These are phyloP conservation scores for Periparus ater DNA, from an alignment of 2,797 vertebrate genomes.

Conservation along the genomic window DNA sequence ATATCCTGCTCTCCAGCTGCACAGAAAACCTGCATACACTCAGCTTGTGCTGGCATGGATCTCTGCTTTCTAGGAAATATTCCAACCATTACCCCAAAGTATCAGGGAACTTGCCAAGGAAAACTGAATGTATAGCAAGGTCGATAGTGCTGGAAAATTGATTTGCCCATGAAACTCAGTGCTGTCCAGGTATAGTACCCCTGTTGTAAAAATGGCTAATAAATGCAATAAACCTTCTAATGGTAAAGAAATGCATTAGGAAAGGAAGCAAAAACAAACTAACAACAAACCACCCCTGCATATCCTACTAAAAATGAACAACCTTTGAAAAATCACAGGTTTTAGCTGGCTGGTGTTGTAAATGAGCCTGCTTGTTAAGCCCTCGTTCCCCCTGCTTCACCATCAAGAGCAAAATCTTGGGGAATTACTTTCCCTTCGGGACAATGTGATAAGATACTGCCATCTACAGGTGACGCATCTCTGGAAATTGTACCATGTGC, in stretches of 20 bases:
- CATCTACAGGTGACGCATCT: not conserved
- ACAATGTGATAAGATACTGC: not conserved
- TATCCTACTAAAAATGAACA: not conserved
- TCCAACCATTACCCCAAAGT: not conserved
- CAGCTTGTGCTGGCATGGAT: not conserved
- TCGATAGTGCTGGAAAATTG: not conserved
- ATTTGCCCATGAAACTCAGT: not conserved
- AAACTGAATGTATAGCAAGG: not conserved
- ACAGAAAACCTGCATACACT: rapidly evolving
- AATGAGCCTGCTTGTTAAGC: not conserved
- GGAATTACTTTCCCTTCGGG: not conserved
- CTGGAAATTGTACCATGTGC: rapidly evolving
- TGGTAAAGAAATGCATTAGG: not conserved
- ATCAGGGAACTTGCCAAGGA: not conserved
- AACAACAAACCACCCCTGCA: not conserved
- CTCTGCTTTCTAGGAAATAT: not conserved
- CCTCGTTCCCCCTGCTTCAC: rapidly evolving
- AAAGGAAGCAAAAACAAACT: not conserved
- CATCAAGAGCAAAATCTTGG: not conserved
- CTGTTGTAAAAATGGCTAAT: not conserved
- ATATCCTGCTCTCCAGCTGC: not conserved
- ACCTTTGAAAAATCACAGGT: not conserved
- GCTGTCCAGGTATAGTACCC: not conserved
- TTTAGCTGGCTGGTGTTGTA: not conserved
- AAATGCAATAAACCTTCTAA: not conserved